phyloP scores from a whole-genome alignment of 2,113 vertebrate genomes.

The Lichenostomus cassidix region DNA sequence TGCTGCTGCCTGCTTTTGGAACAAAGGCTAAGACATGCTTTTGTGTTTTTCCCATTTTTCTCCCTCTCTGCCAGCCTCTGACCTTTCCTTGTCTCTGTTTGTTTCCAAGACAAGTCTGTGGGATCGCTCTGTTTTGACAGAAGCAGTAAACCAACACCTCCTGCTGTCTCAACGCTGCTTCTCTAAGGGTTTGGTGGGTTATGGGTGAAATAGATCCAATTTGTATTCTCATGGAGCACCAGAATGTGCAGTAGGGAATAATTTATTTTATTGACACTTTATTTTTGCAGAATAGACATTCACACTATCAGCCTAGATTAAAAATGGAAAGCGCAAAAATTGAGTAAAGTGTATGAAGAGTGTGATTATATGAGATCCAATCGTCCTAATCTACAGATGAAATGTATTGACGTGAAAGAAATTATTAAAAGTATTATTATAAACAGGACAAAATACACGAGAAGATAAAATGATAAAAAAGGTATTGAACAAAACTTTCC shows the following conservation, averaged over 20 bases:
- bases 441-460: neutral
- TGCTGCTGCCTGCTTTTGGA: neutral
- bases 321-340: neutral
- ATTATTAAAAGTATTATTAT: neutral
- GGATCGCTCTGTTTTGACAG: neutral
- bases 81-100: neutral
- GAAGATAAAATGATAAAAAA: neutral
- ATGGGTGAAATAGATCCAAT: neutral
- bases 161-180: neutral
- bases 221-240: neutral
- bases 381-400: neutral
- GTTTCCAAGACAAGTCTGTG: neutral
- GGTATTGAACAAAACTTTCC: neutral
- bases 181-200: neutral
- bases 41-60: neutral
- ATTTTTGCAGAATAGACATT: neutral
- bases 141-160: neutral
- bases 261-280: slow-evolving; percentile 57
- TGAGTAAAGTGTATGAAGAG: neutral
- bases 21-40: neutral
- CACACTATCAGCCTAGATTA: neutral
- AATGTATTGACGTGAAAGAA: neutral
- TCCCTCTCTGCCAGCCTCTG: neutral
- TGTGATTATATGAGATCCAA: neutral
- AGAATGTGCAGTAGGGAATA: slow-evolving; percentile 10